Evolutionary conservation across 1,140 invertebrate genomes (phyloP).

Genomic region (Papilio dardanus): DNA sequence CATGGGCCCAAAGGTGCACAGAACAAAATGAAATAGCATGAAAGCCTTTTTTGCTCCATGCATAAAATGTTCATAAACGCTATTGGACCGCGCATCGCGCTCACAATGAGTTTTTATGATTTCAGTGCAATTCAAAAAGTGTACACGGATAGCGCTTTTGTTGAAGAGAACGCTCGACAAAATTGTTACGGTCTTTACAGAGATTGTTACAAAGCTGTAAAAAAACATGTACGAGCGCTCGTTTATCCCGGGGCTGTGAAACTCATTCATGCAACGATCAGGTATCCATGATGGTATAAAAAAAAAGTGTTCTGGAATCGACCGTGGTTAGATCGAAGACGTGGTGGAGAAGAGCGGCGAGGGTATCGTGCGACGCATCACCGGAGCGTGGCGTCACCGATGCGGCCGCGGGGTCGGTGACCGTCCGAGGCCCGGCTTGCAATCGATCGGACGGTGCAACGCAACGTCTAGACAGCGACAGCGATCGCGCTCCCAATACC

Average conservation of each 20-base stretch:
- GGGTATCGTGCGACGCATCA: conserved; percentile 75
- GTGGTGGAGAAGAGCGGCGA: conserved; percentile 51
- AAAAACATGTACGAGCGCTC: not conserved
- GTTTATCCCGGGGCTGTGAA: not conserved
- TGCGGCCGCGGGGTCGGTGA: conserved; percentile 79
- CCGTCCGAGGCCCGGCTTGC: conserved; percentile 79
- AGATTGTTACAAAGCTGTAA: not conserved
- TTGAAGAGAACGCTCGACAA: not conserved
- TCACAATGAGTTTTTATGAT: conserved; percentile 10
- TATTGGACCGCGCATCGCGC: conserved; percentile 18
- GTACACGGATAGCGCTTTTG: conserved; percentile 2
- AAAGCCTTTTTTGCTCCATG: conserved; percentile 35
- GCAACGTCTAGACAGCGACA: conserved; percentile 79
- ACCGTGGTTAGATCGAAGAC: conserved; percentile 6
- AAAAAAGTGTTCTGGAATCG: not conserved
- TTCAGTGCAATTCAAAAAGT: conserved; percentile 25
- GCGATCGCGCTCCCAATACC: conserved; percentile 45
- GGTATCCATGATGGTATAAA: not conserved
- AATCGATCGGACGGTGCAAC: conserved; percentile 81
- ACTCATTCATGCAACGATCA: conserved; percentile 20
- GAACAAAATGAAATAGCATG: conserved; percentile 28
- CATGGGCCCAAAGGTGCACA: conserved; percentile 26
- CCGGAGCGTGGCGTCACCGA: conserved; percentile 80
- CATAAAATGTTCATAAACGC: conserved; percentile 32
- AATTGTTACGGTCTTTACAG: not conserved